A percentile compares a stretch with the other conserved stretches of the same genome.
These are phyloP conservation scores for Addax nasomaculatus DNA, from an alignment of 2,113 vertebrate genomes.

Conservation along the genomic window DNA sequence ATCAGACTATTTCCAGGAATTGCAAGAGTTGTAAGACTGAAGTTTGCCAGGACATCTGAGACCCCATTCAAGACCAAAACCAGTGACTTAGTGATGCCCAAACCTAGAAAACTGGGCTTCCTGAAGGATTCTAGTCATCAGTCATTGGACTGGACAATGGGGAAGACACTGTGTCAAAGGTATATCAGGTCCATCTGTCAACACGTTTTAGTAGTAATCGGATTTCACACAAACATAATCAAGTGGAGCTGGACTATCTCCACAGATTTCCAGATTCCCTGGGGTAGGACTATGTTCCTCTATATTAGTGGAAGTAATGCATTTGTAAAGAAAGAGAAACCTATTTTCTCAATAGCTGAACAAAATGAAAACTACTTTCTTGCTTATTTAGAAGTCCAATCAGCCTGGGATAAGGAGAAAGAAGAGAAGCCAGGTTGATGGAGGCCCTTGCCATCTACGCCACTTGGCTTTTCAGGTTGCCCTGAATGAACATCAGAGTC, in stretches of 20 bases:
- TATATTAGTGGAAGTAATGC: background rate
- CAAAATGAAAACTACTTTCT: slow-evolving; percentile 18
- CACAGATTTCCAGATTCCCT: background rate
- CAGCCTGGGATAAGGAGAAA: background rate
- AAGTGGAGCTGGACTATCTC: background rate
- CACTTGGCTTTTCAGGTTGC: background rate
- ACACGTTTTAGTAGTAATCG: background rate
- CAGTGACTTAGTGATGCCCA: background rate
- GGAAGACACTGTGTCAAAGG: background rate
- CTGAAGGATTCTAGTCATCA: background rate
- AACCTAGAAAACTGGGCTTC: background rate
- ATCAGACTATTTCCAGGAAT: background rate
- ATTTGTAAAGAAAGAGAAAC: background rate
- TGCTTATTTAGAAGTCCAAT: background rate
- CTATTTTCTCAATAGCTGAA: background rate
- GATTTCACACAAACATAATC: background rate
- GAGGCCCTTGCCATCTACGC: background rate
- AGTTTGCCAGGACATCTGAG: background rate
- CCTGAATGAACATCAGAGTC: background rate
- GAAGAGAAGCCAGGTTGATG: background rate
- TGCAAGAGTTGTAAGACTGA: background rate
- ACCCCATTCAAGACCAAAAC: background rate
- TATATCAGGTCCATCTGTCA: background rate
- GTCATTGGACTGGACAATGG: background rate
- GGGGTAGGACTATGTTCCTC: background rate